These are phyloP conservation scores for Microctonus hyperodae DNA, from an alignment of 2,888 invertebrate species.

Conservation along the genomic window DNA sequence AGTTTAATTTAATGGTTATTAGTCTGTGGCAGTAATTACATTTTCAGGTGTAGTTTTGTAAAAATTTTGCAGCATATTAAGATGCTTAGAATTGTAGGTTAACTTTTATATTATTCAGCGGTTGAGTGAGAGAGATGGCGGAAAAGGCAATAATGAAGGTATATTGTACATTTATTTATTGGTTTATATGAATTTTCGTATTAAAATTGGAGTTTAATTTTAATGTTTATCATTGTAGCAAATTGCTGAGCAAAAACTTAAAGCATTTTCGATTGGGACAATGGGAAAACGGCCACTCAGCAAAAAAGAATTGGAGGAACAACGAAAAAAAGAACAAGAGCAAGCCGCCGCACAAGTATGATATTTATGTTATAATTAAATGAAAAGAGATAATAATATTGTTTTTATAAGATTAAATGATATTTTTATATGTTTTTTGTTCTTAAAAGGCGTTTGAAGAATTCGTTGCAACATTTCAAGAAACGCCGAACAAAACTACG, in stretches of 20 bases:
- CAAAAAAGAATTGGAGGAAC: conserved; percentile 86
- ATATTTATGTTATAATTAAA: conserved; percentile 33
- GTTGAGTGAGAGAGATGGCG: conserved; percentile 49
- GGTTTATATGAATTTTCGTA: neutral
- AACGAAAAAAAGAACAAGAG: conserved; percentile 86
- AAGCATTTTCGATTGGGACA: conserved; percentile 78
- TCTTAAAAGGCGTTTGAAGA: conserved; percentile 85
- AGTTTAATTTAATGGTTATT: neutral
- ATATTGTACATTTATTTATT: conserved; percentile 19
- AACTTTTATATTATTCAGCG: conserved; percentile 30
- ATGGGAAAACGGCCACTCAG: conserved; percentile 78
- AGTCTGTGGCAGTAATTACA: neutral
- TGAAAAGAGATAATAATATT: neutral
- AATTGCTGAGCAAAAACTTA: conserved; percentile 76
- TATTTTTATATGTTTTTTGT: conserved; percentile 12
- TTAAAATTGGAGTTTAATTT: neutral
- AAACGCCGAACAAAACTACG: conserved; percentile 77
- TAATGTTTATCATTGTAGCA: conserved; percentile 58
- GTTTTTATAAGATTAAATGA: conserved; percentile 24
- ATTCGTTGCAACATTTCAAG: conserved; percentile 97
- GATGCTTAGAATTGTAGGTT: conserved; percentile 38
- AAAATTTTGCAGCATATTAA: neutral
- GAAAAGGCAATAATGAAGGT: conserved; percentile 61
- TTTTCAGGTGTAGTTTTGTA: neutral
- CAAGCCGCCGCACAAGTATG: conserved; percentile 89